Percentiles rank a stretch among this genome's conserved stretches.
These are phyloP conservation scores for Uria lomvia DNA, from an alignment of 2,113 vertebrate species.

Conservation along the genomic window DNA sequence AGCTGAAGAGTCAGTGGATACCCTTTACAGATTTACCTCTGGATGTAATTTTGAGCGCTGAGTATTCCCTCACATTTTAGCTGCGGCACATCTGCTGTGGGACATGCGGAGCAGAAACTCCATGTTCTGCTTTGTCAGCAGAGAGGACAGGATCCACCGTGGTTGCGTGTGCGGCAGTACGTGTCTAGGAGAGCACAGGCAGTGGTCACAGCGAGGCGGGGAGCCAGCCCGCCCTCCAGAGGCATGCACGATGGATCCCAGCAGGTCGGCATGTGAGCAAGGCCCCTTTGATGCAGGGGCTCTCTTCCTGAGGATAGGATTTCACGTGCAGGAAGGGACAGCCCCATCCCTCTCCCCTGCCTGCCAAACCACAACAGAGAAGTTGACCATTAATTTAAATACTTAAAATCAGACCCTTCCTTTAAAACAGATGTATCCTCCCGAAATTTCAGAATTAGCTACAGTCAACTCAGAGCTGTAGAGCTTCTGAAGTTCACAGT, in stretches of 20 bases:
- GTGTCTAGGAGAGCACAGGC: fast-evolving
- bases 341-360: neutral
- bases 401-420: neutral
- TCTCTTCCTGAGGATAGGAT: neutral
- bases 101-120: neutral
- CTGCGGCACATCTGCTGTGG: neutral
- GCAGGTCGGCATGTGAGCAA: neutral
- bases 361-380: conserved; percentile 15
- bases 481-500: neutral
- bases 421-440: neutral
- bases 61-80: neutral
- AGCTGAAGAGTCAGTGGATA: neutral
- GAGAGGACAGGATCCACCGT: fast-evolving
- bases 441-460: neutral
- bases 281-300: neutral
- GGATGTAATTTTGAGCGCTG: neutral
- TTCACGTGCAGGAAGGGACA: neutral
- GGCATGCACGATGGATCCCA: neutral
- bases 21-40: neutral
- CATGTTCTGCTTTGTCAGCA: neutral
- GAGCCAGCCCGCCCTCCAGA: neutral
- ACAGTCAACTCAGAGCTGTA: neutral
- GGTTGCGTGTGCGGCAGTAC: fast-evolving
- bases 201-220: fast-evolving
- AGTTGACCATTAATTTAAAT: neutral